Evolutionary conservation across 2,888 invertebrate species (phyloP), one percentile per base, ranked within the genome.

Genomic region (Coelogynopora nodosa): DNA sequence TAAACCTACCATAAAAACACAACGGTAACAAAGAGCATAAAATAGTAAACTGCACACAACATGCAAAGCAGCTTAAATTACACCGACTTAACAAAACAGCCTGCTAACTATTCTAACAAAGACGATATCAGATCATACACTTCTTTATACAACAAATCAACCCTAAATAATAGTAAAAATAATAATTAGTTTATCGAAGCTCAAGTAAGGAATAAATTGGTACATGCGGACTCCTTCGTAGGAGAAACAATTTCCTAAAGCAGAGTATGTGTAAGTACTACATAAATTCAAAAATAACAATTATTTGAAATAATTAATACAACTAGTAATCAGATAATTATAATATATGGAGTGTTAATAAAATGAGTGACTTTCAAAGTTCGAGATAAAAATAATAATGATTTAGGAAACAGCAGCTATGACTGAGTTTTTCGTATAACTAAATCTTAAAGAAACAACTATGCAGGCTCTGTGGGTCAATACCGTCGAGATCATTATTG

Each of bases 31-130:
- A 74, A 74, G 74, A 23, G 27, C 27, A 26, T 74, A 74, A 5
- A 74, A 74, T 74, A 74, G 2, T 13, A 26, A 74, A 74, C 2
- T 13, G 23, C 74, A 26, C 23, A 74, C 74, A 74, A 74, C 27
- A 74, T 74, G 74, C 74, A 74, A 74, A 74, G 74, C 74, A 74
- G 74, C 74, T 74, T 74, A 74, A 74, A 74, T 74, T 74, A 74
- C 74, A 74, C 27, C 23, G 74, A 74, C 74, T 74, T 74, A 74
- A 74, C 74, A 74, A 74, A 74, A 74, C 74, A 74, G 74, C 74
- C 74, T 23, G 74, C 23, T 26, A 23, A 26, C 74, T 2, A 74
- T 23, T 74, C 27, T 5, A 13, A 74, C 74, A 74, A 74, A 10
- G 74, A 26, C n/a, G n/a, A n/a, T n/a, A n/a, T n/a, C n/a, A n/a